Evolutionary conservation across 2,113 vertebrate genomes (phyloP).

Genomic region (Neogobius melanostomus): DNA sequence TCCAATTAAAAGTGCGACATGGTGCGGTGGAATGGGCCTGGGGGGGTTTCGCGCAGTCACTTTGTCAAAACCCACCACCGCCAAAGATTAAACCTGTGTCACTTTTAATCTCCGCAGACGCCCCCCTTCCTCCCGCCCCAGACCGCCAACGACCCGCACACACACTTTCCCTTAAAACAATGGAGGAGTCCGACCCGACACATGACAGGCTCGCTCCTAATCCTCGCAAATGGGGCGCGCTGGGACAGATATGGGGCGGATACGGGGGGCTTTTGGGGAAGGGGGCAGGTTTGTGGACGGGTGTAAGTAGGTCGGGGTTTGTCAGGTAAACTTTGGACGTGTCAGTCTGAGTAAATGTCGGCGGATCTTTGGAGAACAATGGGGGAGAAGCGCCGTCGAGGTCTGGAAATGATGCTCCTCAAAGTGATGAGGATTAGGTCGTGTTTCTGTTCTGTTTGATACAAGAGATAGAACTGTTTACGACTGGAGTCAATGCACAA

Average conservation of each 20-base stretch:
- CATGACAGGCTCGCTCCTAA: constrained; percentile 86
- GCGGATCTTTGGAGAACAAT: constrained; percentile 51
- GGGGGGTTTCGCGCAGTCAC: constrained; percentile 55
- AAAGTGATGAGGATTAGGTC: too few species aligned
- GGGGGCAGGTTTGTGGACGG: constrained; percentile 54
- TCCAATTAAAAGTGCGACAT: constrained; percentile 16
- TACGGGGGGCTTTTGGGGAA: constrained; percentile 22
- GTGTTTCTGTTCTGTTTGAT: too few species aligned
- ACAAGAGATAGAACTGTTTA: too few species aligned
- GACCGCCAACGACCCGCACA: neutral
- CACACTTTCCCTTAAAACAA: constrained; percentile 49
- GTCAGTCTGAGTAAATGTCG: constrained; percentile 82
- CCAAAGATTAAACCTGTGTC: constrained; percentile 80
- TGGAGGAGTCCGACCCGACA: constrained; percentile 68
- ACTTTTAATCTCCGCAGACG: constrained; percentile 66
- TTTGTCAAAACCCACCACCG: constrained; percentile 71
- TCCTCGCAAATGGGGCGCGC: constrained; percentile 83
- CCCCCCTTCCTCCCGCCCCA: constrained; percentile 8
- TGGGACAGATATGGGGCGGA: constrained; percentile 31
- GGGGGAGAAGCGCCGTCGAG: too few species aligned
- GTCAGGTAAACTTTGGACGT: constrained; percentile 84
- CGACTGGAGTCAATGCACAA: too few species aligned
- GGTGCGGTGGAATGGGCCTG: constrained; percentile 12
- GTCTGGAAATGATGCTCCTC: neutral
- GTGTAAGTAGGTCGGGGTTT: constrained; percentile 85